Percentiles rank a stretch among this genome's conserved stretches.
These are phyloP conservation scores for Oryzias melastigma DNA, from an alignment of 2,113 vertebrate genomes.

Conservation along the genomic window DNA sequence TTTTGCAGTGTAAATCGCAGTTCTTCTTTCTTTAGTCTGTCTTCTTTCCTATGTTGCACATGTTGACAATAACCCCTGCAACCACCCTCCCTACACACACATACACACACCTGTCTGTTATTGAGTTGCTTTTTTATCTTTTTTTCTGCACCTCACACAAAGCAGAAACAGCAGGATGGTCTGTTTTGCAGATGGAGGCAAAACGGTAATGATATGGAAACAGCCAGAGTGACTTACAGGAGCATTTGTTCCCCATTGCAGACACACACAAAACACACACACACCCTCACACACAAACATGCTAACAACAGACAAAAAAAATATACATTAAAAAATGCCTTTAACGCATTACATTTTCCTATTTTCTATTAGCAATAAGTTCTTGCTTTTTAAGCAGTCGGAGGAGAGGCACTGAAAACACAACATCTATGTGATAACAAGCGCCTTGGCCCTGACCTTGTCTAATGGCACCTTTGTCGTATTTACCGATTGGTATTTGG, in stretches of 20 bases:
- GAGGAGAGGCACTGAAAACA: constrained; percentile 60
- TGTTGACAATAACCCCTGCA: not conserved
- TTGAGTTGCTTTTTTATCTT: constrained; percentile 2
- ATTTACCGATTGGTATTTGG: constrained; percentile 73
- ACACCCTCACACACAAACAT: not conserved
- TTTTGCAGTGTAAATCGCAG: constrained; percentile 40
- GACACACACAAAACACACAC: constrained; percentile 19
- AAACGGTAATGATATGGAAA: constrained; percentile 65
- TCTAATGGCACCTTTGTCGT: constrained; percentile 69
- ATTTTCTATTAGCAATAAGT: constrained; percentile 55
- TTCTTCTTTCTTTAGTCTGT: constrained; percentile 32
- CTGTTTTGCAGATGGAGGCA: constrained; percentile 67
- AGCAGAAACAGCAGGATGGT: constrained; percentile 54
- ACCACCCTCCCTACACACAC: constrained; percentile 3
- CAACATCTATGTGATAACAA: constrained; percentile 55
- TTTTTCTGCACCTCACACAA: constrained; percentile 48
- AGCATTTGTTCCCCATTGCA: constrained; percentile 38
- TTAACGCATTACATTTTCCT: constrained; percentile 31
- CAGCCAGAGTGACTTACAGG: constrained; percentile 59
- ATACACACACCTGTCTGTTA: constrained; percentile 27
- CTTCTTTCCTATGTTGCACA: constrained; percentile 41
- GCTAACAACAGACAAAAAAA: constrained; percentile 35
- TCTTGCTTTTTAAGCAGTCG: constrained; percentile 50
- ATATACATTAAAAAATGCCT: constrained; percentile 15
- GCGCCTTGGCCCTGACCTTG: constrained; percentile 68